phyloP scores from a whole-genome alignment of 2,797 vertebrate genomes.

The Clarias fuscus region DNA sequence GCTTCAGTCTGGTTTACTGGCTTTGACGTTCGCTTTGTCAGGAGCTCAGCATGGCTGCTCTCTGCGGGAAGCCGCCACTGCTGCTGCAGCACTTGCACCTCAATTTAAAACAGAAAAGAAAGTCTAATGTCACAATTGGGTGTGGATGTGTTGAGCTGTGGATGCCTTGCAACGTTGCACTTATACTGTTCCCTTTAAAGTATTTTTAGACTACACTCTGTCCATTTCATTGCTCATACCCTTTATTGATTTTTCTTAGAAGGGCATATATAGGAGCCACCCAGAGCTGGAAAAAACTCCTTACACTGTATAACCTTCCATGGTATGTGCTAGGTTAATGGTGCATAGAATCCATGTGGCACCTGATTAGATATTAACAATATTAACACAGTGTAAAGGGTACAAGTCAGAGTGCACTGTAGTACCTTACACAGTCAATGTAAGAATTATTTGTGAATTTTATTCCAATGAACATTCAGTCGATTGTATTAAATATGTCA shows the following conservation, averaged over 20 bases:
- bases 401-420: background rate
- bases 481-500: background rate
- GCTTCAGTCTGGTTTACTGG: constrained; percentile 31
- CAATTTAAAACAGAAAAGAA: constrained; percentile 15
- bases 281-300: background rate
- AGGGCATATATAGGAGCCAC: background rate
- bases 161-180: background rate
- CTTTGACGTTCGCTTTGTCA: constrained; percentile 32
- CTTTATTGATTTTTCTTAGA: constrained; percentile 27
- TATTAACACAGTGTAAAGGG: background rate
- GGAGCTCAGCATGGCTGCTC: constrained; percentile 20
- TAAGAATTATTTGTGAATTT: background rate
- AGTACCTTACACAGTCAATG: background rate
- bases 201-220: constrained; percentile 37
- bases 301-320: background rate
- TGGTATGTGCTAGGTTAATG: constrained; percentile 13
- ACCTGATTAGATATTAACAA: background rate
- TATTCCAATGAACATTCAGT: background rate
- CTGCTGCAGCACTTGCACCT: constrained; percentile 24
- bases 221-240: constrained; percentile 36
- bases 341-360: background rate
- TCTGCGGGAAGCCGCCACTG: constrained; percentile 23
- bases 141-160: constrained; percentile 18
- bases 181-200: background rate
- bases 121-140: constrained; percentile 42